Percentiles rank a stretch among this genome's conserved stretches.
phyloP scores from a whole-genome alignment of 2,888 invertebrate genomes.

The Agrypnus murinus region DNA sequence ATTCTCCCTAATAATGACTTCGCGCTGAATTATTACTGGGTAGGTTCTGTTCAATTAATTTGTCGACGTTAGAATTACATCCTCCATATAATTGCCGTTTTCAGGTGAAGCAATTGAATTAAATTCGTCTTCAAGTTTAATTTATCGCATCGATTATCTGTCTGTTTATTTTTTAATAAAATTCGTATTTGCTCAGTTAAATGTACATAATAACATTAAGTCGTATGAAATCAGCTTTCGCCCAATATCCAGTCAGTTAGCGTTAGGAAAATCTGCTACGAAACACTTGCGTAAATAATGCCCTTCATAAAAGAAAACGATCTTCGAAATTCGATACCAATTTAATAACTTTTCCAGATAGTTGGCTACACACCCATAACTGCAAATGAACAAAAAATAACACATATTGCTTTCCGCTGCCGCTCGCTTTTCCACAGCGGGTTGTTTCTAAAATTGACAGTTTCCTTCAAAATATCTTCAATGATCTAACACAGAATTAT shows the following conservation, averaged over 20 bases:
- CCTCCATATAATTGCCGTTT: too few species aligned
- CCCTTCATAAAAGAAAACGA: constrained; percentile 18
- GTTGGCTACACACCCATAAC: constrained; percentile 21
- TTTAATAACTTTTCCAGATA: constrained; percentile 23
- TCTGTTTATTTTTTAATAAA: too few species aligned
- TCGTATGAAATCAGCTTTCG: background rate
- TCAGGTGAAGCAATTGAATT: too few species aligned
- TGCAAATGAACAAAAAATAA: constrained; percentile 27
- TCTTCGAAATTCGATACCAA: constrained; percentile 15
- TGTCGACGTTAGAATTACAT: too few species aligned
- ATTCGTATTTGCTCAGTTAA: too few species aligned
- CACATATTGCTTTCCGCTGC: constrained; percentile 14
- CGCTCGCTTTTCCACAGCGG: background rate
- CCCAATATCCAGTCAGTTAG: background rate
- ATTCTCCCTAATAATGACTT: constrained; percentile 3
- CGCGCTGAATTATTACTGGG: background rate
- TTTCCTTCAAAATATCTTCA: constrained; percentile 18
- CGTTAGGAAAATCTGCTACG: constrained; percentile 21
- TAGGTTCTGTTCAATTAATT: too few species aligned
- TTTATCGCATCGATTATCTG: too few species aligned
- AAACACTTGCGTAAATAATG: constrained; percentile 22
- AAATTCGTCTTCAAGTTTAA: too few species aligned
- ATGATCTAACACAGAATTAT: background rate
- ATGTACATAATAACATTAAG: too few species aligned
- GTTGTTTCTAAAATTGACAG: constrained; percentile 11